Conservation (phyloP, 2,888 invertebrate species). For the Phymatocera aterrima region DNA sequence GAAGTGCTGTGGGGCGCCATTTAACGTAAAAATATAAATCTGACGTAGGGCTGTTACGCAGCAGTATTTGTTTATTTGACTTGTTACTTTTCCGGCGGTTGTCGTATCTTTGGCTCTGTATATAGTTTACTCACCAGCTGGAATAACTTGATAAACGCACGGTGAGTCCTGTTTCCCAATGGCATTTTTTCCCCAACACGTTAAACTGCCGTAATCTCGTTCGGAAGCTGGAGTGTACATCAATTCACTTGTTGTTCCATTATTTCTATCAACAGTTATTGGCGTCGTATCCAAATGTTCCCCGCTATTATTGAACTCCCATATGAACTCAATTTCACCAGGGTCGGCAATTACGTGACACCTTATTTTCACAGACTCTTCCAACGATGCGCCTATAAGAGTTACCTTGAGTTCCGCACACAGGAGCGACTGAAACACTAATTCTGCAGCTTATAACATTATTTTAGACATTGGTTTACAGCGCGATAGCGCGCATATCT, state of each 20-base stretch:
- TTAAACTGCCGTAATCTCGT: conserved; percentile 91
- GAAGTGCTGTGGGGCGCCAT: too few relatives aligned
- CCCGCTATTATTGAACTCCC: conserved; percentile 94
- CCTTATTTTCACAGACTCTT: conserved; percentile 87
- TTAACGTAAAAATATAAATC: too few relatives aligned
- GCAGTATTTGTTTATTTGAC: not conserved
- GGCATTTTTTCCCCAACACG: conserved; percentile 88
- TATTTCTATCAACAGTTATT: conserved; percentile 79
- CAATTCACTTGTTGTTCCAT: conserved; percentile 84
- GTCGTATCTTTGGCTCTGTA: not conserved
- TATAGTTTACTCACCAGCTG: conserved; percentile 82
- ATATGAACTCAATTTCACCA: conserved; percentile 88
- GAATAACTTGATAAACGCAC: conserved; percentile 92
- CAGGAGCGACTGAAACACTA: conserved; percentile 85
- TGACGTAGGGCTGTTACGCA: too few relatives aligned
- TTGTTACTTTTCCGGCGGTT: not conserved
- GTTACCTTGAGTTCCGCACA: conserved; percentile 85
- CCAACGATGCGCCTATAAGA: conserved; percentile 90
- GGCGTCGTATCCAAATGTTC: conserved; percentile 90
- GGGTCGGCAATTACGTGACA: conserved; percentile 94
- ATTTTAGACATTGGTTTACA: too few relatives aligned
- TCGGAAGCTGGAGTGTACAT: conserved; percentile 90
- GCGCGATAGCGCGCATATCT: too few relatives aligned
- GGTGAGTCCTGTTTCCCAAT: conserved; percentile 91
- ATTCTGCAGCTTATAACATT: not conserved